These are phyloP conservation scores for Xenopus tropicalis DNA, from an alignment of 2,113 vertebrate species.

Conservation along the genomic window UCB_Xtro_10.0 CM004444.2:71279501-71280000, in stretches of 20 bases:
- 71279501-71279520: constrained; percentile 35
- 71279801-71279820: constrained; percentile 66
- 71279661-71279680: constrained; percentile 82
- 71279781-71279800: constrained; percentile 77
- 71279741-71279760: constrained; percentile 83
- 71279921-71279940: no score
- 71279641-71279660: constrained; percentile 66
- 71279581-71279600: constrained; percentile 71
- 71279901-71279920: no score
- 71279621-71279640: constrained; percentile 61
- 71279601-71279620: constrained; percentile 80
- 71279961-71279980: no score
- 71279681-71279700: constrained; percentile 84
- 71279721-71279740: constrained; percentile 83
- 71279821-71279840: constrained; percentile 58
- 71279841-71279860: constrained; percentile 45
- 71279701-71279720: constrained; percentile 83
- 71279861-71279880: constrained; percentile 8
- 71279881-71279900: not conserved
- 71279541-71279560: constrained; percentile 71
- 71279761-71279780: constrained; percentile 73
- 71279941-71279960: no score
- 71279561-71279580: constrained; percentile 71
- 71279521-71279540: constrained; percentile 56
- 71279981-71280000: no score